phyloP scores from a whole-genome alignment of 1,140 invertebrate genomes.

The Drosophila subobscura region DNA sequence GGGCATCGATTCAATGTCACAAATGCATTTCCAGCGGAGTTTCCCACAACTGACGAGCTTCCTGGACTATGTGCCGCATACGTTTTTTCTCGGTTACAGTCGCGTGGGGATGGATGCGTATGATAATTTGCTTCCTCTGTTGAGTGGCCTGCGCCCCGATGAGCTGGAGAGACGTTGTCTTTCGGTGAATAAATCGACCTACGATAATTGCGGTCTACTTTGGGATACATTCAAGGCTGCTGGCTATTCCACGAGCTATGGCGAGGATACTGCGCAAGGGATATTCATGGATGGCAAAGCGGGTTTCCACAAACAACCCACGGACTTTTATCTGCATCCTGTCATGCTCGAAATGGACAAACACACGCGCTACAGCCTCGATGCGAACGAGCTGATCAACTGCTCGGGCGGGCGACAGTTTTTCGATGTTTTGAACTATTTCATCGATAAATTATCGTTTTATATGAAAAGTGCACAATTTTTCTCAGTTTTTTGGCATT shows the following conservation, averaged over 20 bases:
- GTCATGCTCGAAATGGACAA: slow-evolving; percentile 42
- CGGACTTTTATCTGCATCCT: slow-evolving; percentile 47
- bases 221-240: slow-evolving; percentile 41
- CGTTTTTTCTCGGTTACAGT: slow-evolving; percentile 90
- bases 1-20: slow-evolving; percentile 93
- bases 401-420: slow-evolving; percentile 44
- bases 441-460: slow-evolving; percentile 33
- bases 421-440: slow-evolving; percentile 36
- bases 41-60: slow-evolving; percentile 88
- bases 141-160: slow-evolving; percentile 86
- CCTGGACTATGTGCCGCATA: slow-evolving; percentile 85
- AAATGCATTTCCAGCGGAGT: slow-evolving; percentile 91
- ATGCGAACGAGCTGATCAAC: slow-evolving; percentile 24
- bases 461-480: slow-evolving; percentile 9
- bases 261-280: slow-evolving; percentile 35
- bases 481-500: slow-evolving; percentile 64
- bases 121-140: slow-evolving; percentile 89
- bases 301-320: not conserved
- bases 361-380: slow-evolving; percentile 40
- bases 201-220: slow-evolving; percentile 15
- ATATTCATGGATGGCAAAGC: slow-evolving; percentile 8
- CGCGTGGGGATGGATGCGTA: slow-evolving; percentile 92
- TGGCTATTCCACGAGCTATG: slow-evolving; percentile 44
- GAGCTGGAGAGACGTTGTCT: slow-evolving; percentile 85
- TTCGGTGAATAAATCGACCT: slow-evolving; percentile 77